phyloP scores from a whole-genome alignment of 2,888 invertebrate genomes.

The Teleiodes luculella region DNA sequence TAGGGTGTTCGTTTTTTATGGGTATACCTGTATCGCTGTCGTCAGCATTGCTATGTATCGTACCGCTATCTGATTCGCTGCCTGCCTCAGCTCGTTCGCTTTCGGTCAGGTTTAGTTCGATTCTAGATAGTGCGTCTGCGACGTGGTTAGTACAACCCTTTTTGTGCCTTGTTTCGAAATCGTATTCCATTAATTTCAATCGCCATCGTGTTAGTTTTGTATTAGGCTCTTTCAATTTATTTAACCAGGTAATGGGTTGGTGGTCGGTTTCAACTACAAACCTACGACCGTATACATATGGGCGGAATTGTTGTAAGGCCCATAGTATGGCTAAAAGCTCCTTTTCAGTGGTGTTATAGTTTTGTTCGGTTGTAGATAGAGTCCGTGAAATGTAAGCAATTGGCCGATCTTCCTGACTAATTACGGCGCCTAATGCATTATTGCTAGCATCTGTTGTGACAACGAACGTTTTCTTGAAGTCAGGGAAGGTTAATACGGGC shows the following conservation, averaged over 20 bases:
- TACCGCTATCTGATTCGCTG: not conserved
- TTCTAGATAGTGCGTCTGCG: not conserved
- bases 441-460: not conserved
- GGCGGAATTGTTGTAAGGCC: not conserved
- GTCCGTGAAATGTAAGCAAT: not conserved
- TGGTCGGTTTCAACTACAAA: not conserved
- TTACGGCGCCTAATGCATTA: not conserved
- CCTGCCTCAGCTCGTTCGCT: not conserved
- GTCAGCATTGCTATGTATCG: conserved; percentile 9
- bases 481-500: not conserved
- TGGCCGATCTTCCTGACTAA: not conserved
- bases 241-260: not conserved
- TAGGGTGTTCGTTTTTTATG: conserved; percentile 14
- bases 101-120: not conserved
- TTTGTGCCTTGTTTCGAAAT: not conserved
- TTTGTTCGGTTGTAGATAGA: not conserved
- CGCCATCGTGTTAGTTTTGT: not conserved
- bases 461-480: not conserved
- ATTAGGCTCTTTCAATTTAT: not conserved
- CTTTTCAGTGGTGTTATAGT: not conserved
- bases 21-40: not conserved
- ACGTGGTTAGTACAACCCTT: not conserved
- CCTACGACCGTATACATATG: not conserved
- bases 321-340: not conserved
- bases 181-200: not conserved